Evolutionary conservation across 2,888 invertebrate genomes (phyloP).

Genomic region (Salpingus planirostris): DNA sequence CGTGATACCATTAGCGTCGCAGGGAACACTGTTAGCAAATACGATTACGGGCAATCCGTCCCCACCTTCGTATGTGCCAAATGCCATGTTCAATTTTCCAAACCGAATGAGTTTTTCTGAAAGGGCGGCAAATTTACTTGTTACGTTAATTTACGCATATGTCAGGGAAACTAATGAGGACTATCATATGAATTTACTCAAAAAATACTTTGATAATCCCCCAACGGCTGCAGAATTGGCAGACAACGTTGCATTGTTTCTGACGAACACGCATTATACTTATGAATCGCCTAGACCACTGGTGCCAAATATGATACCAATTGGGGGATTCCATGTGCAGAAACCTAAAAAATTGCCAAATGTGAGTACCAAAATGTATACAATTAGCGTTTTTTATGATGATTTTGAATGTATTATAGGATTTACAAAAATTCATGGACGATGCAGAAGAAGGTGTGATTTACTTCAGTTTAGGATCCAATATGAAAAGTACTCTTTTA

Average conservation of each 20-base stretch:
- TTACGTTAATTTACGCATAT: too few relatives aligned
- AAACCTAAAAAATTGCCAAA: constrained; percentile 7
- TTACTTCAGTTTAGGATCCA: constrained; percentile 22
- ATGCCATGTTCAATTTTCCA: constrained; percentile 20
- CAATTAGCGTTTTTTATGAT: too few relatives aligned
- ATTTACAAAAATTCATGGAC: constrained; percentile 20
- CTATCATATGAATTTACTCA: too few relatives aligned
- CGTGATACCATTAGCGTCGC: constrained; percentile 24
- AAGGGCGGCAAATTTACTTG: background rate
- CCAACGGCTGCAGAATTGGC: too few relatives aligned
- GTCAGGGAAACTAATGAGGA: too few relatives aligned
- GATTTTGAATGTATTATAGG: too few relatives aligned
- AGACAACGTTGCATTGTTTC: constrained; percentile 19
- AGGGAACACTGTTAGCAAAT: constrained; percentile 10
- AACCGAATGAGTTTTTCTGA: constrained; percentile 30
- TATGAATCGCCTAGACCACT: constrained; percentile 26
- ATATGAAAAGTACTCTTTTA: constrained; percentile 19
- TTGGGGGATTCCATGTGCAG: constrained; percentile 30
- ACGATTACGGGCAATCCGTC: constrained; percentile 28
- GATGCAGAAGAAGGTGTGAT: constrained; percentile 23
- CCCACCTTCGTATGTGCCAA: constrained; percentile 33
- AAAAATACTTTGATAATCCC: too few relatives aligned
- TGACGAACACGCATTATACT: constrained; percentile 26
- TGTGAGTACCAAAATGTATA: constrained; percentile 17
- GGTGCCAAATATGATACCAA: constrained; percentile 28